phyloP scores from a whole-genome alignment of 2,797 vertebrate species.

The Prunella strophiata region DNA sequence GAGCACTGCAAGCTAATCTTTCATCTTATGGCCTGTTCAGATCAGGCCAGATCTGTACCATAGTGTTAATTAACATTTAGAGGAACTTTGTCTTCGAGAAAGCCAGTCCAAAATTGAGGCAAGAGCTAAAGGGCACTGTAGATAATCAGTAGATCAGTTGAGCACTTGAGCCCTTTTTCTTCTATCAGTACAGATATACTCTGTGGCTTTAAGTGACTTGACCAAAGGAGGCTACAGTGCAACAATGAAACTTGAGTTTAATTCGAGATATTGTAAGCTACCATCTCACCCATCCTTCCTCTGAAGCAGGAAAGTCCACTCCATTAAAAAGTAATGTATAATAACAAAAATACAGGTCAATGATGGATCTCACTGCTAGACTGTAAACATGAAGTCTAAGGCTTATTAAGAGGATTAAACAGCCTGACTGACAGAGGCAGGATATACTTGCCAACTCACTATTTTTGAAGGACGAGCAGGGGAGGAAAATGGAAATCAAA shows the following conservation, averaged over 20 bases:
- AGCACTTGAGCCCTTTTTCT: neutral
- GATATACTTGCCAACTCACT: neutral
- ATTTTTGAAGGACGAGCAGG: neutral
- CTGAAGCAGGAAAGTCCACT: neutral
- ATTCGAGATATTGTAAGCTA: neutral
- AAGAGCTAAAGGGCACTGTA: neutral
- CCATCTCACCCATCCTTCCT: neutral
- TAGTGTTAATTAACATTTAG: neutral
- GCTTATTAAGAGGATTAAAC: slow-evolving; percentile 23
- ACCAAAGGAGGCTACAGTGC: neutral
- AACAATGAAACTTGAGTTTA: neutral
- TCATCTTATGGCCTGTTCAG: neutral
- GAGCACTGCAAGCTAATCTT: neutral
- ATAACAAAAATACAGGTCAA: neutral
- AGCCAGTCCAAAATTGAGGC: neutral
- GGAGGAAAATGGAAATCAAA: neutral
- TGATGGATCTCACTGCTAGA: neutral
- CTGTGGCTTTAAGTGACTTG: neutral
- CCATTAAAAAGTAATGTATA: neutral
- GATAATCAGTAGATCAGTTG: neutral
- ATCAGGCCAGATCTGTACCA: neutral
- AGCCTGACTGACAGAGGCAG: neutral
- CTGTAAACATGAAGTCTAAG: neutral
- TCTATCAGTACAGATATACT: neutral
- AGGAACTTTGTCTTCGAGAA: neutral